phyloP scores from a whole-genome alignment of 2,113 vertebrate genomes.

The Telmatochromis sp. region DNA sequence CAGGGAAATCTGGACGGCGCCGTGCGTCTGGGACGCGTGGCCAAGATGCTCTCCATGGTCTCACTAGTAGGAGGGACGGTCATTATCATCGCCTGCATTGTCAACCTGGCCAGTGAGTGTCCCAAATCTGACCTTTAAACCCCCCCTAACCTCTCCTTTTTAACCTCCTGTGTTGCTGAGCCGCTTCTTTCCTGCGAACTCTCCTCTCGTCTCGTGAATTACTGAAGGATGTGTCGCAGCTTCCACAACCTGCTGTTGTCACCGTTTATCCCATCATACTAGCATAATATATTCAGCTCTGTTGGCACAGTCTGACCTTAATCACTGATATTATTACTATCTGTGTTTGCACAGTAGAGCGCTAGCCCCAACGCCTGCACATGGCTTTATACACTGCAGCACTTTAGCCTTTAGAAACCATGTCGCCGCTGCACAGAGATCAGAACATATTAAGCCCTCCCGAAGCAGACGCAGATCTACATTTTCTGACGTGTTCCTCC shows the following conservation, averaged over 20 bases:
- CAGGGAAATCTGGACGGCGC: constrained; percentile 89
- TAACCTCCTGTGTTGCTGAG: background rate
- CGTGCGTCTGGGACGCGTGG: constrained; percentile 82
- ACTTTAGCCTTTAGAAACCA: constrained; percentile 1
- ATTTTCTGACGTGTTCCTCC: background rate
- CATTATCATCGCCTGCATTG: constrained; percentile 84
- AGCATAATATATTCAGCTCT: background rate
- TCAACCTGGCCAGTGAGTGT: constrained; percentile 84
- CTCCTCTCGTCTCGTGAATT: background rate
- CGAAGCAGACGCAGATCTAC: background rate
- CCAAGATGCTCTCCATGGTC: constrained; percentile 84
- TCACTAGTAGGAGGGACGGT: constrained; percentile 82
- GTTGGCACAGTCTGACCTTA: constrained; percentile 3
- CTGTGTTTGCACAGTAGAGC: background rate
- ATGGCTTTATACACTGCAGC: background rate
- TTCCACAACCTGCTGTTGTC: background rate
- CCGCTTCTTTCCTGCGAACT: background rate
- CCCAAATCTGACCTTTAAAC: constrained; percentile 60
- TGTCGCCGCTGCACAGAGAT: background rate
- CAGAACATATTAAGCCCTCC: background rate
- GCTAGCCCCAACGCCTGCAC: background rate
- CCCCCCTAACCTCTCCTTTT: background rate
- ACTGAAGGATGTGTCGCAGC: background rate
- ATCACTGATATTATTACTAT: background rate
- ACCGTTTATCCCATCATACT: background rate